Conservation (phyloP, 2,113 vertebrate genomes). For the Xenopus borealis region DNA sequence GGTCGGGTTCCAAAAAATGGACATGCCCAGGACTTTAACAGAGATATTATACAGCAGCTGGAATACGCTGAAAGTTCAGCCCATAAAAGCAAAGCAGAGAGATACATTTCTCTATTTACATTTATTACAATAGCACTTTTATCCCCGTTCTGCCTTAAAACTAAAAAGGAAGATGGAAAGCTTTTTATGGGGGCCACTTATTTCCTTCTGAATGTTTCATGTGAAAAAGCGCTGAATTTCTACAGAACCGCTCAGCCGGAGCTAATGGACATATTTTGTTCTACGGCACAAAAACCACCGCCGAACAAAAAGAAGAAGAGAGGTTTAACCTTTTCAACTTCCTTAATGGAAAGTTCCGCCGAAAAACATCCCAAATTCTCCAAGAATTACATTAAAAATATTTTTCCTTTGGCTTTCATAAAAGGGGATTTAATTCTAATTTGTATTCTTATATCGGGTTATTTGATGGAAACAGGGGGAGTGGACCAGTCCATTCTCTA, state of each 20-base stretch:
- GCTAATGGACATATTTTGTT: conserved; percentile 39
- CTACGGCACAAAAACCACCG: conserved; percentile 41
- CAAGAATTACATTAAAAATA: too few relatives aligned
- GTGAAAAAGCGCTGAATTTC: conserved; percentile 8
- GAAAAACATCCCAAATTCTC: too few relatives aligned
- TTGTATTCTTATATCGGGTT: too few relatives aligned
- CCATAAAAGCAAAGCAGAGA: conserved; percentile 1
- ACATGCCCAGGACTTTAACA: too few relatives aligned
- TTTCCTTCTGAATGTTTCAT: conserved; percentile 36
- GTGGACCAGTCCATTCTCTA: too few relatives aligned
- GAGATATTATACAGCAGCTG: background rate
- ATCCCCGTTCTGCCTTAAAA: background rate
- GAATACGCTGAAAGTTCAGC: background rate
- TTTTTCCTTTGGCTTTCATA: too few relatives aligned
- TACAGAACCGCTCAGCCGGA: conserved; percentile 30
- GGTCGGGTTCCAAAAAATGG: too few relatives aligned
- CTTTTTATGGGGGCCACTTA: conserved; percentile 40
- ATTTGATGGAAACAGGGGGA: too few relatives aligned
- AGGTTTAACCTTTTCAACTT: conserved; percentile 38
- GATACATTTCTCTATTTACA: conserved; percentile 37
- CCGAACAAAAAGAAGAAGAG: conserved; percentile 16
- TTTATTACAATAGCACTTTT: conserved; percentile 37
- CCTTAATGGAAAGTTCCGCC: too few relatives aligned
- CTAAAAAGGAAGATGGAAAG: conserved; percentile 1
- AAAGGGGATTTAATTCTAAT: too few relatives aligned